Conservation (phyloP, 92 coral and sea anemone genomes). For the Siderastrea radians region DNA sequence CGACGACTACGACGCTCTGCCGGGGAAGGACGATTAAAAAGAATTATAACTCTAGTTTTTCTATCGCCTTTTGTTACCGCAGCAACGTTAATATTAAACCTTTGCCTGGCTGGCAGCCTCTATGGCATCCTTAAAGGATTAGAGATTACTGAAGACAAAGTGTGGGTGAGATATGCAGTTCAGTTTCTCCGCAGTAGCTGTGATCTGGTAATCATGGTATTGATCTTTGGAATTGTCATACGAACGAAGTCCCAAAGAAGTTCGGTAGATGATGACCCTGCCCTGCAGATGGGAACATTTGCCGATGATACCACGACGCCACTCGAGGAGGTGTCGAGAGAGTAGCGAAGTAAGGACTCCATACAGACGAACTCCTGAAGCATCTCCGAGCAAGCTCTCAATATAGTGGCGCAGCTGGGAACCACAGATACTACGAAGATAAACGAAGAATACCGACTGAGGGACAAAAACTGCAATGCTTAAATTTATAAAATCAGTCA, state of each 20-base stretch:
- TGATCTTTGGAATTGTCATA: constrained; percentile 62
- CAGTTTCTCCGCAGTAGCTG: constrained; percentile 30
- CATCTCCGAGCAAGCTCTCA: too few species aligned
- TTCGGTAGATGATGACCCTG: not conserved
- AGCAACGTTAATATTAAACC: constrained; percentile 41
- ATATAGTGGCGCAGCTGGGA: too few species aligned
- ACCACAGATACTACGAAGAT: too few species aligned
- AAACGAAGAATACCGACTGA: too few species aligned
- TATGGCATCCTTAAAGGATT: constrained; percentile 43
- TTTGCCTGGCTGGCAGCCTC: constrained; percentile 44
- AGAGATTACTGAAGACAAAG: not conserved
- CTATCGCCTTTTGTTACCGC: constrained; percentile 61
- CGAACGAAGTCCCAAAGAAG: constrained; percentile 19
- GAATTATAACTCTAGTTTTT: constrained; percentile 24
- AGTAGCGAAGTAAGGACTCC: not conserved
- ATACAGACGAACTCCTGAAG: too few species aligned
- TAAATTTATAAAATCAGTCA: too few species aligned
- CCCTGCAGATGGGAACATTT: constrained; percentile 4
- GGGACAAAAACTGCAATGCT: too few species aligned
- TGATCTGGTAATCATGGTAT: constrained; percentile 51
- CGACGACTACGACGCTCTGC: constrained; percentile 21
- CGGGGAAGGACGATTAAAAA: constrained; percentile 33
- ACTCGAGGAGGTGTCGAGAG: too few species aligned
- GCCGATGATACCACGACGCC: not conserved
- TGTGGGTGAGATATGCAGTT: constrained; percentile 69